Conservation (phyloP, 2,888 invertebrate genomes). For the Plusia festucae region DNA sequence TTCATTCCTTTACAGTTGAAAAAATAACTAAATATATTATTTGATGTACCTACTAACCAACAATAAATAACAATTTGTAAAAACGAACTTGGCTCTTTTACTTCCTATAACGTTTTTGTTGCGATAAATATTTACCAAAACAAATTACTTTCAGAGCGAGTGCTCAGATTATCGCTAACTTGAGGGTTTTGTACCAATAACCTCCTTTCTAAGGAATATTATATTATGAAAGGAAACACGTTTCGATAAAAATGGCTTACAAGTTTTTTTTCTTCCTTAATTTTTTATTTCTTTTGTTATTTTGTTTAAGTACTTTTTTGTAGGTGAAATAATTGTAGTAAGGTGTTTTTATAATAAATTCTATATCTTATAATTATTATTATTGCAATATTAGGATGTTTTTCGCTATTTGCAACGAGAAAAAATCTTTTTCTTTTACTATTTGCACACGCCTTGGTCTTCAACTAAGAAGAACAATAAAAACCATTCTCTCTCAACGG, state of each 20-base stretch:
- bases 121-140: conserved; percentile 2
- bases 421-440: too few relatives aligned
- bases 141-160: background rate
- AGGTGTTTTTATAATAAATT: background rate
- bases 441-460: too few relatives aligned
- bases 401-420: too few relatives aligned
- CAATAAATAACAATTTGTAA: background rate
- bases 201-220: background rate
- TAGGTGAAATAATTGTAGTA: background rate
- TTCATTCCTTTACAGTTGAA: too few relatives aligned
- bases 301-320: background rate
- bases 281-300: background rate
- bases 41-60: background rate
- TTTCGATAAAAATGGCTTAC: background rate
- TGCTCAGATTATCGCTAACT: background rate
- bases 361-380: too few relatives aligned
- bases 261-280: background rate
- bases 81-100: background rate
- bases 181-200: background rate
- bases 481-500: too few relatives aligned
- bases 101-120: background rate
- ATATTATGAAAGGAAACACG: background rate
- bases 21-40: background rate
- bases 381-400: too few relatives aligned
- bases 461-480: too few relatives aligned